Evolutionary conservation across 23 tunicate genomes (phyloP), one percentile per base, ranked within the genome.

Genomic region (Botrylloides violaceus): DNA sequence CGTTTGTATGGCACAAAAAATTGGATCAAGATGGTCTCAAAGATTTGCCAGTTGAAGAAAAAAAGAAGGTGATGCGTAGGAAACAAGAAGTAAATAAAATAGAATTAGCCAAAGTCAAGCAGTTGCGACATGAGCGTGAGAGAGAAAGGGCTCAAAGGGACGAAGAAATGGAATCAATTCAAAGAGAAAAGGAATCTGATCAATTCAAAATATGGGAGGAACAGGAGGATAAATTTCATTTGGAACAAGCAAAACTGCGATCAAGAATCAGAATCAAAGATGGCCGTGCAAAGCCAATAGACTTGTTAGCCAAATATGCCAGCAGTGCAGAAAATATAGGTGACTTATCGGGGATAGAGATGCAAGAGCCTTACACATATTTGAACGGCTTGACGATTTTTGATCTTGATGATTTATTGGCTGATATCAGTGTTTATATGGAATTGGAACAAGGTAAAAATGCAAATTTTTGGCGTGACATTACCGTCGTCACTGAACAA

Each of bases 1-100:
- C 99, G 33, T 95, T 95, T 82, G 99, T 95, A 18, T 95, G 99
- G 99, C 79, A 80, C 70, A 95, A 95, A 64, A 95, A 95, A 65
- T 60, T 95, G 63, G 91, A 87, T 31, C 81, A 95, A 36, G 78
- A 87, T 49, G 99, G 99, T 0, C 79, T 81, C 5, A 66, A 77
- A 33, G 76, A 87, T 71, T 72, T 95, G 20, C 71, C 96, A 2
- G 81, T 58, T 12, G 61, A 37, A n/a, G 90, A 95, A 49, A 79
- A 95, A 60, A 95, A 95, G 53, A 72, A 80, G 43, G 37, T 95
- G 2, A 83, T 95, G 28, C 75, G 73, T 23, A 66, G 35, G 26
- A 87, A 87, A 59, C 99, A 95, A 64, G 91, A 81, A 21, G 26
- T 65, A 56, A 83, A 82, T 65, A 79, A 82, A 78, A 78, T 73